Base-by-base conservation (phyloP, 2,888 invertebrate species). In the Drosophila neutralis region DNA sequence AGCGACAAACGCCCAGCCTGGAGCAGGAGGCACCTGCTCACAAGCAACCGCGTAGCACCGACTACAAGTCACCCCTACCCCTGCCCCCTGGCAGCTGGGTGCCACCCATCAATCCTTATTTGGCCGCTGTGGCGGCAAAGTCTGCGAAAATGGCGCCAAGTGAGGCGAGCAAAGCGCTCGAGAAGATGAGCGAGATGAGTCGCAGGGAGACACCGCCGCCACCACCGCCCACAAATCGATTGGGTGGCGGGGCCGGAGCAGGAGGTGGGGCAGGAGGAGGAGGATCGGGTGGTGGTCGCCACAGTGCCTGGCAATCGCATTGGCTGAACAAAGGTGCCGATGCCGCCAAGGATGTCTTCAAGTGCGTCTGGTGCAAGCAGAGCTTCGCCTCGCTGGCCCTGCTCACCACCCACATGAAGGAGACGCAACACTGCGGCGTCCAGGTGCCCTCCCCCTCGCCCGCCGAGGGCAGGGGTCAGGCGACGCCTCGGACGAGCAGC, bases 301-400 rank as follows among this genome's bases (percentile, higher is more conserved):
- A 97, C 92, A 97, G 97, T 79, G 98, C 98, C 21, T 98, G 99
- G 97, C 99, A 99, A 91, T 98, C 98, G 3, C 98, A 99, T 92
- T 99, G 99, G 99, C 94, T 99, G 65, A 98, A 97, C 94, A 98
- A 98, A 91, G 98, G 98, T 10, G 98, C 98, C 3, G 98, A 98
- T 87, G 98, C 97, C 90, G 98, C 98, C 24, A 97, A 98, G 93
- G 98, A 98, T 92, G 99, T 99, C 36, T 95, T 99, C 38, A 98
- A 98, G 92, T 99, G 99, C 93, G 99, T 99, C 48, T 98, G 98
- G 97, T 99, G 99, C 93, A 98, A 98, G 92, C 98, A 98, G 92
- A 98, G 98, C 90, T 99, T 99, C 92, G 97, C 97, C 70, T 97
- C 98, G 38, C 94, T 99, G 54, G 98, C 98, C 1, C 97, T 98